Conservation (phyloP, 2,888 invertebrate species). For the Ochropacha duplaris region DNA sequence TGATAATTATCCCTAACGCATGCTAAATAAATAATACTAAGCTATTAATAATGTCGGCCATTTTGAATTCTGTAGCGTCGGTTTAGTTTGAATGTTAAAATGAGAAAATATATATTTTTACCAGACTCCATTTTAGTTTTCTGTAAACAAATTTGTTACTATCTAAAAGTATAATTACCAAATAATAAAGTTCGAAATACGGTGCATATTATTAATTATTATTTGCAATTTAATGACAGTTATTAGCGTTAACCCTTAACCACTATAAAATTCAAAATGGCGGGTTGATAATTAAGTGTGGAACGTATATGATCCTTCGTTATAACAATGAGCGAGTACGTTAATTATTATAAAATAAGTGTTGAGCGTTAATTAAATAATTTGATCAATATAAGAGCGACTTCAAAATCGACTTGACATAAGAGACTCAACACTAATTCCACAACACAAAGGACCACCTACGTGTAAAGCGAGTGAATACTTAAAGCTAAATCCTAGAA, state of each 20-base stretch:
- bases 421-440: not conserved
- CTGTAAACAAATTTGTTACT: not conserved
- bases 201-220: not conserved
- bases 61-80: slow-evolving; percentile 44
- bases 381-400: not conserved
- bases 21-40: slow-evolving; percentile 79
- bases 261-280: slow-evolving; percentile 55
- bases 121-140: slow-evolving; percentile 14
- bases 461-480: slow-evolving; percentile 45
- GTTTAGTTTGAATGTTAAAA: slow-evolving; percentile 13
- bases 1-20: slow-evolving; percentile 63
- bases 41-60: slow-evolving; percentile 48
- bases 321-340: slow-evolving; percentile 40
- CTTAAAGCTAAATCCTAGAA: slow-evolving; percentile 23
- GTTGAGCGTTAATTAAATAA: slow-evolving; percentile 10
- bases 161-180: not conserved
- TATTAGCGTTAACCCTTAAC: not conserved
- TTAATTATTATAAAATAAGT: slow-evolving; percentile 17
- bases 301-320: slow-evolving; percentile 54
- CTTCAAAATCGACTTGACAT: not conserved
- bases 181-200: not conserved
- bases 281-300: slow-evolving; percentile 51
- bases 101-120: not conserved
- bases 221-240: not conserved
- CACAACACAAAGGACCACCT: slow-evolving; percentile 30